These are phyloP conservation scores for Chrysolophus pictus DNA, from an alignment of 2,797 vertebrate species.

Conservation along the genomic window DNA sequence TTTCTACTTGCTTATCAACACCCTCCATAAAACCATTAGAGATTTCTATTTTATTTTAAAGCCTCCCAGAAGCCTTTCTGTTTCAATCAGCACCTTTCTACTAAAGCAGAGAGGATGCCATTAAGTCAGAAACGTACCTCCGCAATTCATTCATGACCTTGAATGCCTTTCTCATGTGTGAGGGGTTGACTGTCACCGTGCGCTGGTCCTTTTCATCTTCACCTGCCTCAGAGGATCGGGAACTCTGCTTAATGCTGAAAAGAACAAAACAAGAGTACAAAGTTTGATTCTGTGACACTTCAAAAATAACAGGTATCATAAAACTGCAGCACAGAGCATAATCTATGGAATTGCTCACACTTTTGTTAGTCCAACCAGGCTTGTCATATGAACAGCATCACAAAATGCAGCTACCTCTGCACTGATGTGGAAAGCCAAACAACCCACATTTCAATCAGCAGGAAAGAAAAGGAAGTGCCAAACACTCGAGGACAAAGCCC, in stretches of 20 bases:
- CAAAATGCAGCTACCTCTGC: not conserved
- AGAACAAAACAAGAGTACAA: not conserved
- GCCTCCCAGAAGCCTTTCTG: not conserved
- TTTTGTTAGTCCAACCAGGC: not conserved
- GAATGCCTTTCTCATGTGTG: conserved; percentile 95
- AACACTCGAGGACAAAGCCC: conserved; percentile 54
- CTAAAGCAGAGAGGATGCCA: conserved; percentile 2
- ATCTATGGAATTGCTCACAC: not conserved
- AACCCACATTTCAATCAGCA: conserved; percentile 11
- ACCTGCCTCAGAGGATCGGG: conserved; percentile 79
- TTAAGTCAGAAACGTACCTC: conserved; percentile 81
- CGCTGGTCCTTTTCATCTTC: conserved; percentile 86
- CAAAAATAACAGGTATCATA: not conserved
- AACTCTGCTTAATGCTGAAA: conserved; percentile 79
- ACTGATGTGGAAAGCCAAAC: not conserved
- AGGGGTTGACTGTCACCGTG: conserved; percentile 87
- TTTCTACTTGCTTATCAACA: not conserved
- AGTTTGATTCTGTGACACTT: not conserved
- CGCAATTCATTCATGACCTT: conserved; percentile 95
- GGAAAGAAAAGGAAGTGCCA: conserved; percentile 29
- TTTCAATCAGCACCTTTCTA: not conserved
- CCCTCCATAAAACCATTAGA: not conserved
- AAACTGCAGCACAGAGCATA: not conserved
- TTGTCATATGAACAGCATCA: not conserved
- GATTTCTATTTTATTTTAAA: not conserved